phyloP scores from a whole-genome alignment of 2,888 invertebrate genomes.

The Stenchaetothrips biformis region DNA sequence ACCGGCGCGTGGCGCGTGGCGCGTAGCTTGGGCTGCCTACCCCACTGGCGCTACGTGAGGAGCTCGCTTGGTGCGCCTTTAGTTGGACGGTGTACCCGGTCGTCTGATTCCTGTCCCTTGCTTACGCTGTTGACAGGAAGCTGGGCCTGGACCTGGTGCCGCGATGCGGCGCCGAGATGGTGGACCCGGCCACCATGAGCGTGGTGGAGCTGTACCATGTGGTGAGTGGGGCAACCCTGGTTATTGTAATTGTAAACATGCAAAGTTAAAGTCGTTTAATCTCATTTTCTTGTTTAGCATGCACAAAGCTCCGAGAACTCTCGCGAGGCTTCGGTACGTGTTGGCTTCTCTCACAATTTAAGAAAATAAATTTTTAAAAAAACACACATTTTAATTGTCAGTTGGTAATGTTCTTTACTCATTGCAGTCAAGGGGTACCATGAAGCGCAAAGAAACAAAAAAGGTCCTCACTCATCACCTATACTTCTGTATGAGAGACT shows the following conservation, averaged over 20 bases:
- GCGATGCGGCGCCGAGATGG: slow-evolving; percentile 80
- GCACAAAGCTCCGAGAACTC: slow-evolving; percentile 53
- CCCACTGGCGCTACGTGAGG: not conserved
- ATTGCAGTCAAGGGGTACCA: slow-evolving; percentile 52
- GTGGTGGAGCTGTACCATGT: slow-evolving; percentile 84
- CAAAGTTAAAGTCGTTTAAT: not conserved
- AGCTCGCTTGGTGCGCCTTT: not conserved
- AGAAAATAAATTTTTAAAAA: slow-evolving; percentile 6
- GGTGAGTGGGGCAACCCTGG: slow-evolving; percentile 53
- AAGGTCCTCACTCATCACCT: slow-evolving; percentile 69
- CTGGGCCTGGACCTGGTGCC: slow-evolving; percentile 89
- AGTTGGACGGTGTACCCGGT: not conserved
- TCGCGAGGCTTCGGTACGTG: slow-evolving; percentile 48
- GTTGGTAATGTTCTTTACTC: slow-evolving; percentile 25
- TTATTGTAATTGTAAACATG: not conserved
- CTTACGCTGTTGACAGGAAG: slow-evolving; percentile 57
- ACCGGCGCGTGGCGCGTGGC: not conserved
- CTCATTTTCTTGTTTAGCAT: slow-evolving; percentile 46
- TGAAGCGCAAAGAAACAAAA: slow-evolving; percentile 53
- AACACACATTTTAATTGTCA: slow-evolving; percentile 29
- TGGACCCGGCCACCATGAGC: slow-evolving; percentile 84
- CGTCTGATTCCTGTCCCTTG: not conserved
- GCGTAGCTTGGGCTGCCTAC: not conserved
- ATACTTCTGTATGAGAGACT: slow-evolving; percentile 82
- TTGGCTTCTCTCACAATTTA: not conserved